Conservation (phyloP, 2,888 invertebrate species). For the Ichneumon xanthorius region DNA sequence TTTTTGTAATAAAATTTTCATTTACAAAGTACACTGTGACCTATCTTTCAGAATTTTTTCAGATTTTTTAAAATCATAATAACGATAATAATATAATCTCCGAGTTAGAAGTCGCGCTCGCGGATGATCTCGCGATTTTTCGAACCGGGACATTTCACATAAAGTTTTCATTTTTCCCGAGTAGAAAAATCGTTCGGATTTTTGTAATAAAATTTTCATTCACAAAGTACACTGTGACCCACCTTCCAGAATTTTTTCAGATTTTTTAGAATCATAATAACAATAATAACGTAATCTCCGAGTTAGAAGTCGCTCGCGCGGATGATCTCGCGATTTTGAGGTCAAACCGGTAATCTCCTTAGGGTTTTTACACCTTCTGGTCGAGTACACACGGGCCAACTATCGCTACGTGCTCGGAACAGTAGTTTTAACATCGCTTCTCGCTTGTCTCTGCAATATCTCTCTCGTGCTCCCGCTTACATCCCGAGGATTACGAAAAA, state of each 20-base stretch:
- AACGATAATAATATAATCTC: background rate
- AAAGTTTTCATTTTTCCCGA: too few species aligned
- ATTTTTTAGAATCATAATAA: too few species aligned
- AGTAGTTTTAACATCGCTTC: conserved; percentile 19
- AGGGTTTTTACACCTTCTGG: conserved; percentile 13
- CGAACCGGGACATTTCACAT: too few species aligned
- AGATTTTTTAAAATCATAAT: too few species aligned
- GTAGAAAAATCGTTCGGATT: too few species aligned
- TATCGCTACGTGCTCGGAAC: background rate
- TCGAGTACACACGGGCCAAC: background rate
- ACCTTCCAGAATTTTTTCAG: too few species aligned
- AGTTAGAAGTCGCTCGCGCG: background rate
- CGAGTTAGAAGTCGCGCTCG: background rate
- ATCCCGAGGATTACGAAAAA: conserved; percentile 39
- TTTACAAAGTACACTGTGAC: too few species aligned
- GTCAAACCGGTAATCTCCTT: conserved; percentile 13
- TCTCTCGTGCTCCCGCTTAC: conserved; percentile 6
- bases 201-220: too few species aligned
- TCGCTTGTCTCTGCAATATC: background rate
- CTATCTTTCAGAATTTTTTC: too few species aligned
- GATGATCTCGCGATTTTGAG: conserved; percentile 11
- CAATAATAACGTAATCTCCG: background rate
- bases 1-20: background rate
- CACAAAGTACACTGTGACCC: background rate
- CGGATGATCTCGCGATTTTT: background rate